Conservation (phyloP, 2,113 vertebrate species). For the Reinhardtius hippoglossoides region DNA sequence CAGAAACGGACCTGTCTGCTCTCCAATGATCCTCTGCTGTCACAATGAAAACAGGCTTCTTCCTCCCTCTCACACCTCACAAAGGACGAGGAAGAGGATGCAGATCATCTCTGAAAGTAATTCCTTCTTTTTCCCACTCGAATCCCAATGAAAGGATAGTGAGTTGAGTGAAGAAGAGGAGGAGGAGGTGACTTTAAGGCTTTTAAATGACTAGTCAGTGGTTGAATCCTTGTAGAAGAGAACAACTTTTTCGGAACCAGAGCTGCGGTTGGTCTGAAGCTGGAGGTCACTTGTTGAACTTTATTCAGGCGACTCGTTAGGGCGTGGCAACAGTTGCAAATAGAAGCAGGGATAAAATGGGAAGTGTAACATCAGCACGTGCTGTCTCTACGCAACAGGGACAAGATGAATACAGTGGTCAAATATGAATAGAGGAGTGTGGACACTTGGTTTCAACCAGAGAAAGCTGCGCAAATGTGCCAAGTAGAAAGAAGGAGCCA, state of each 20-base stretch:
- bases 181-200: too few relatives aligned
- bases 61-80: background rate
- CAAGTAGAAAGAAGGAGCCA: background rate
- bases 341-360: conserved; percentile 34
- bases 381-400: background rate
- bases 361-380: conserved; percentile 21
- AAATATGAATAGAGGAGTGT: background rate
- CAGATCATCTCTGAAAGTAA: conserved; percentile 41
- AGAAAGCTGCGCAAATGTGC: too few relatives aligned
- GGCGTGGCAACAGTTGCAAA: conserved; percentile 59
- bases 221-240: background rate
- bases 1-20: background rate
- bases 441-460: too few relatives aligned
- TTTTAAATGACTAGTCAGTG: background rate
- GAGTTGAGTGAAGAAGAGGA: too few relatives aligned
- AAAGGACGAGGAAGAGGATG: background rate
- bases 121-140: background rate
- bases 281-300: conserved; percentile 33
- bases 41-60: background rate
- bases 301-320: background rate
- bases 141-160: background rate
- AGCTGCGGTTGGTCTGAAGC: conserved; percentile 26
- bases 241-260: too few relatives aligned
- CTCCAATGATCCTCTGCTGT: background rate
- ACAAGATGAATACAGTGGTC: background rate